Evolutionary conservation across 1,140 invertebrate species (phyloP).

Genomic region (Lethrus apterus): DNA sequence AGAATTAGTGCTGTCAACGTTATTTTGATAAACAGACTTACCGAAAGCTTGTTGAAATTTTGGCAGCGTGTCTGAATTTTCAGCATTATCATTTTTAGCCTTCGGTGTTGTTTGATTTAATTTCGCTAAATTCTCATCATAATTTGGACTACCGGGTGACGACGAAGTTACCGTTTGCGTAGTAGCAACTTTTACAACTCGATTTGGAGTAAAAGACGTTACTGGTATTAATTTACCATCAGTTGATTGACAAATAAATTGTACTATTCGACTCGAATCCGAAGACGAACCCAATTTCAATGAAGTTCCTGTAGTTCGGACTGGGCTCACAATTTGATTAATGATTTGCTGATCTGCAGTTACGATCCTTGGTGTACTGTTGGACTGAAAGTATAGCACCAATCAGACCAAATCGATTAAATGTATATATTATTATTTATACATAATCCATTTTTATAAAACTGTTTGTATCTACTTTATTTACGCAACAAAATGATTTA

Average conservation of each 20-base stretch:
- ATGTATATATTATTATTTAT: too few species aligned
- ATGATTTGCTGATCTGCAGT: conserved; percentile 15
- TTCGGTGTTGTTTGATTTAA: conserved; percentile 41
- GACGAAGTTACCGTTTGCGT: conserved; percentile 38
- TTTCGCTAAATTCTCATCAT: conserved; percentile 48
- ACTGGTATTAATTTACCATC: conserved; percentile 48
- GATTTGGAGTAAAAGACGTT: conserved; percentile 43
- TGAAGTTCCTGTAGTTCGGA: conserved; percentile 2
- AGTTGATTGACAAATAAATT: conserved; percentile 51
- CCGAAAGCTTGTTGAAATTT: conserved; percentile 76
- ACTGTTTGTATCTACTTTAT: too few species aligned
- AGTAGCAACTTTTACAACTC: conserved; percentile 20
- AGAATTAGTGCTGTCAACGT: conserved; percentile 16
- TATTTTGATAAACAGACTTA: conserved; percentile 50
- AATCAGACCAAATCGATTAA: too few species aligned
- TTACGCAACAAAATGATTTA: too few species aligned
- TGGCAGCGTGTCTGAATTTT: conserved; percentile 44
- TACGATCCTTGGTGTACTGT: conserved; percentile 6
- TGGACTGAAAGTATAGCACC: conserved; percentile 14
- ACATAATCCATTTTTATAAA: too few species aligned
- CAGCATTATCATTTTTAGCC: neutral
- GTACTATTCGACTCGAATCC: conserved; percentile 34
- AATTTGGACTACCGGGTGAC: conserved; percentile 22
- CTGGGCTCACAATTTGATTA: conserved; percentile 13
- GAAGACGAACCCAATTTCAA: conserved; percentile 21